phyloP scores from a whole-genome alignment of 2,888 invertebrate genomes.

The Helleia helle region DNA sequence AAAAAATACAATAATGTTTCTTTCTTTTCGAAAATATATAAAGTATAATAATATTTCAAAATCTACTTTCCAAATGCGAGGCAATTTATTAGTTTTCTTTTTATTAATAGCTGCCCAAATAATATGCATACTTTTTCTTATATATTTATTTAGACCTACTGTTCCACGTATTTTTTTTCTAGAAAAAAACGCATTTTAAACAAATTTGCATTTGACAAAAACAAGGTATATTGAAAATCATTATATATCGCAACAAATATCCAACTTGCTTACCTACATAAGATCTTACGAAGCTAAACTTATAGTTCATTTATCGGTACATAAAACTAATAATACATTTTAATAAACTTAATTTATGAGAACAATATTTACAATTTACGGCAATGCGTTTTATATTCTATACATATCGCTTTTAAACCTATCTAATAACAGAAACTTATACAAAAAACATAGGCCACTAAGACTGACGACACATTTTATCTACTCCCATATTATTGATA shows the following conservation, averaged over 20 bases:
- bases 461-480: constrained; percentile 60
- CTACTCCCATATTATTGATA: constrained; percentile 62
- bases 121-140: constrained; percentile 40
- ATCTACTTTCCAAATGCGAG: constrained; percentile 74
- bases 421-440: constrained; percentile 67
- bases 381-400: constrained; percentile 56
- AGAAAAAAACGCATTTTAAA: constrained; percentile 34
- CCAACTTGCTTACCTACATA: constrained; percentile 56
- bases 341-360: constrained; percentile 60
- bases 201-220: constrained; percentile 27
- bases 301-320: constrained; percentile 35
- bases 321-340: constrained; percentile 65
- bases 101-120: constrained; percentile 36
- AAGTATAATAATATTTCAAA: constrained; percentile 62
- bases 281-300: constrained; percentile 59
- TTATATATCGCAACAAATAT: constrained; percentile 56
- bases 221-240: constrained; percentile 30
- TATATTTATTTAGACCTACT: constrained; percentile 48
- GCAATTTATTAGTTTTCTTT: constrained; percentile 63
- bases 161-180: constrained; percentile 48
- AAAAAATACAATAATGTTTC: constrained; percentile 57
- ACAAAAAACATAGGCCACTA: constrained; percentile 62
- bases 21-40: constrained; percentile 61
- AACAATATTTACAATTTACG: constrained; percentile 69
- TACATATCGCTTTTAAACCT: constrained; percentile 64